Conservation (phyloP, 2,113 vertebrate genomes). For the Triplophysa rosa region DNA sequence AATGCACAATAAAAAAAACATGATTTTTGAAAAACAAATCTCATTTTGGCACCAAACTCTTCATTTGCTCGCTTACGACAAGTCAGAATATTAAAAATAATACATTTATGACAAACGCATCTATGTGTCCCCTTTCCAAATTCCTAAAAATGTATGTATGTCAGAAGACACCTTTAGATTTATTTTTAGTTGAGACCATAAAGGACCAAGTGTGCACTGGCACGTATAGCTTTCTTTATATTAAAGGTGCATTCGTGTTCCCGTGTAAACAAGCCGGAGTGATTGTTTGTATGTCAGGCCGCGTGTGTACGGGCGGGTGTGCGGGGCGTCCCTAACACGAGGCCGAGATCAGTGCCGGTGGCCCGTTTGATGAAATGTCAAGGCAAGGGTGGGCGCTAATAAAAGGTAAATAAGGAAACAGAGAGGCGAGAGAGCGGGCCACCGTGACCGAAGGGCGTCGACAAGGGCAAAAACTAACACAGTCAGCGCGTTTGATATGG, state of each 20-base stretch:
- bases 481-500: conserved; percentile 51
- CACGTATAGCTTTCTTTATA: conserved; percentile 7
- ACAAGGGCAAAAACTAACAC: conserved; percentile 29
- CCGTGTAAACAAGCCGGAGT: conserved; percentile 10
- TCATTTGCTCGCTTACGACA: neutral
- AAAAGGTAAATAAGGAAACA: conserved; percentile 57
- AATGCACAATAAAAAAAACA: too few relatives aligned
- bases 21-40: too few relatives aligned
- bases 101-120: neutral
- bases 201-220: neutral
- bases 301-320: neutral
- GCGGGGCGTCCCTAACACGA: neutral
- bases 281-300: neutral
- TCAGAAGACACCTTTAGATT: too few relatives aligned
- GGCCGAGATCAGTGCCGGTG: conserved; percentile 21
- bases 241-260: neutral
- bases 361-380: conserved; percentile 55
- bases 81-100: neutral
- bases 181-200: too few relatives aligned
- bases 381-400: conserved; percentile 44
- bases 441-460: conserved; percentile 32
- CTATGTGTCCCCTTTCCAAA: too few relatives aligned
- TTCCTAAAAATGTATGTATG: too few relatives aligned
- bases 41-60: too few relatives aligned
- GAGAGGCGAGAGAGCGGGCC: conserved; percentile 10